Evolutionary conservation across 1,140 invertebrate species (phyloP).

Genomic region (Myzus persicae): DNA sequence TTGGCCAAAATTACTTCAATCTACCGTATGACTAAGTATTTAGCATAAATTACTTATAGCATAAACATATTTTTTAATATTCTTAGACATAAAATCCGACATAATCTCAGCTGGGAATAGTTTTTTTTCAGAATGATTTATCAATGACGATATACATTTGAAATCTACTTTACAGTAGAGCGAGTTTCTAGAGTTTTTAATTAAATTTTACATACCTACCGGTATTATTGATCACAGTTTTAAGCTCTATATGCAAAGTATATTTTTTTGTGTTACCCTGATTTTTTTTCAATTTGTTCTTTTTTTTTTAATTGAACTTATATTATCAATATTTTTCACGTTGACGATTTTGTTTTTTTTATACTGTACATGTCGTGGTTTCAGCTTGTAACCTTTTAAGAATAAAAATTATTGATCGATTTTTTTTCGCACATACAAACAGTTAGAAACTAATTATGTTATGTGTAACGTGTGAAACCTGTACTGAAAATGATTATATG

Average conservation of each 20-base stretch:
- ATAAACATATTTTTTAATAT: neutral
- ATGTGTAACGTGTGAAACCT: neutral
- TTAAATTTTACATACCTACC: neutral
- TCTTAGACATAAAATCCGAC: neutral
- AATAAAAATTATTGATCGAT: neutral
- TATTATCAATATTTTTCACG: neutral
- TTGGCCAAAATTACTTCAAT: too few relatives aligned
- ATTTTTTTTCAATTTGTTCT: neutral
- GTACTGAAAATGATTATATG: neutral
- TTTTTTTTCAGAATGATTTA: neutral
- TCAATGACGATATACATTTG: neutral
- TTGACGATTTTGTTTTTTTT: neutral
- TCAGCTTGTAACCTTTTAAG: neutral
- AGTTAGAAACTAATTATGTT: neutral
- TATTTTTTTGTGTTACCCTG: neutral
- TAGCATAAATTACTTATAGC: too few relatives aligned
- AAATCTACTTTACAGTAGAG: neutral
- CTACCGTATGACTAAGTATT: too few relatives aligned
- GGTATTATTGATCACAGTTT: neutral
- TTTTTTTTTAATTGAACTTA: neutral
- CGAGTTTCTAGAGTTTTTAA: neutral
- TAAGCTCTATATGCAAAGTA: neutral
- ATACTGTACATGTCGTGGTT: neutral
- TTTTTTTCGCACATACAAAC: neutral
- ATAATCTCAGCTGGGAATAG: neutral